These are phyloP conservation scores for Suillia variegata DNA, from an alignment of 2,888 invertebrate genomes.

Conservation along the genomic window DNA sequence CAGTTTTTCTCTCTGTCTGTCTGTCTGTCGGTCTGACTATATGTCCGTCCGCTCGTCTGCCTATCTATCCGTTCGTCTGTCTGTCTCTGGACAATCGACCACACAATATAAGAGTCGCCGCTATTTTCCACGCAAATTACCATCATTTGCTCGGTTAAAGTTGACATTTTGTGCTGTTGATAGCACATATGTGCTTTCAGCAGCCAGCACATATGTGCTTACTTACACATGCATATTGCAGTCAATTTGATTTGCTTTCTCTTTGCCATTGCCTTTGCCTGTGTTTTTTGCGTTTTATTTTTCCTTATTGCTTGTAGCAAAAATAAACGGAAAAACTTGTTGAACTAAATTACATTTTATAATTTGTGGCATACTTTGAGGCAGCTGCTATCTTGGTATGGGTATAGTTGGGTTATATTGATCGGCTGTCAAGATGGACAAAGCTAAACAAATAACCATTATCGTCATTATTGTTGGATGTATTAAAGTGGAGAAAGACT, in stretches of 20 bases:
- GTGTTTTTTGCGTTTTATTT: background rate
- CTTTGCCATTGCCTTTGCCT: background rate
- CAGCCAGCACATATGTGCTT: background rate
- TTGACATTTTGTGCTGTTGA: constrained; percentile 5
- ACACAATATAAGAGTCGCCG: background rate
- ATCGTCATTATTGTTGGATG: too few relatives aligned
- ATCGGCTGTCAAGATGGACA: too few relatives aligned
- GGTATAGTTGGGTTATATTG: too few relatives aligned
- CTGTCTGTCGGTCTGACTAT: too few relatives aligned
- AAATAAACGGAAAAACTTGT: constrained; percentile 8
- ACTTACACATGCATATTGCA: constrained; percentile 26
- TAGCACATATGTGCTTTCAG: background rate
- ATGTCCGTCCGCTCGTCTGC: too few relatives aligned
- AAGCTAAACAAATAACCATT: too few relatives aligned
- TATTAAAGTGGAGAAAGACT: too few relatives aligned
- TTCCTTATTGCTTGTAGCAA: background rate
- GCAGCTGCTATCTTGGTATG: background rate
- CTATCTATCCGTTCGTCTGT: too few relatives aligned
- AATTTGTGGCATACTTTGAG: constrained; percentile 15
- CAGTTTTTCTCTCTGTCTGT: too few relatives aligned
- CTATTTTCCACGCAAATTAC: constrained; percentile 16
- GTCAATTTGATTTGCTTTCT: constrained; percentile 1
- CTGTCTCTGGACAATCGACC: too few relatives aligned
- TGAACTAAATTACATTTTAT: constrained; percentile 19
- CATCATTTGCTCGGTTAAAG: constrained; percentile 13